These are phyloP conservation scores for Eurytoma adleriae DNA, from an alignment of 2,888 invertebrate species.

Conservation along the genomic window DNA sequence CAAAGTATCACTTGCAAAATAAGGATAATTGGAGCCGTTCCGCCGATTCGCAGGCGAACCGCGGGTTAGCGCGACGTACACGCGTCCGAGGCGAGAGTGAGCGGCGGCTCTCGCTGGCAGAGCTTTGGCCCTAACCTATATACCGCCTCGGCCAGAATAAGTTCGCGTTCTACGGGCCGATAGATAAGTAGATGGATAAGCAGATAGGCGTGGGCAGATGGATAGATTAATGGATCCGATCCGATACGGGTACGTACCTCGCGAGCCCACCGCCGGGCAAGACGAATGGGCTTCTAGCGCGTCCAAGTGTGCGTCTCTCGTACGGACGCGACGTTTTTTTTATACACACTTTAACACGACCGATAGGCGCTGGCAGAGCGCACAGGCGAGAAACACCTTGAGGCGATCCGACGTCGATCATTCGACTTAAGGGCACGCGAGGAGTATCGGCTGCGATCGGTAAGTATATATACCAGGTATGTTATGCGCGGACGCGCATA, in stretches of 20 bases:
- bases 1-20: too few relatives aligned
- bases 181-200: slow-evolving; percentile 59
- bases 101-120: slow-evolving; percentile 64
- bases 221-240: slow-evolving; percentile 48
- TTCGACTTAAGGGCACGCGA: slow-evolving; percentile 12
- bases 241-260: not conserved
- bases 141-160: slow-evolving; percentile 66
- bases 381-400: slow-evolving; percentile 22
- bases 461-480: not conserved
- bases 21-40: too few relatives aligned
- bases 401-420: slow-evolving; percentile 26
- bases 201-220: slow-evolving; percentile 51
- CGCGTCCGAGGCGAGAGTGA: slow-evolving; percentile 15
- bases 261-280: not conserved
- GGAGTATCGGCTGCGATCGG: not conserved
- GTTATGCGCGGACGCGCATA: not conserved
- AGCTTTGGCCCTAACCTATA: slow-evolving; percentile 73
- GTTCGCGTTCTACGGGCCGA: slow-evolving; percentile 59
- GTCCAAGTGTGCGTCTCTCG: not conserved
- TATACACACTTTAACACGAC: too few relatives aligned
- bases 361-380: too few relatives aligned
- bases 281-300: slow-evolving; percentile 9
- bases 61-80: not conserved
- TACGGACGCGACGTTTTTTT: too few relatives aligned
- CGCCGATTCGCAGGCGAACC: not conserved